Evolutionary conservation across 2,113 vertebrate species (phyloP).

Genomic region (Eulemur rufifrons): DNA sequence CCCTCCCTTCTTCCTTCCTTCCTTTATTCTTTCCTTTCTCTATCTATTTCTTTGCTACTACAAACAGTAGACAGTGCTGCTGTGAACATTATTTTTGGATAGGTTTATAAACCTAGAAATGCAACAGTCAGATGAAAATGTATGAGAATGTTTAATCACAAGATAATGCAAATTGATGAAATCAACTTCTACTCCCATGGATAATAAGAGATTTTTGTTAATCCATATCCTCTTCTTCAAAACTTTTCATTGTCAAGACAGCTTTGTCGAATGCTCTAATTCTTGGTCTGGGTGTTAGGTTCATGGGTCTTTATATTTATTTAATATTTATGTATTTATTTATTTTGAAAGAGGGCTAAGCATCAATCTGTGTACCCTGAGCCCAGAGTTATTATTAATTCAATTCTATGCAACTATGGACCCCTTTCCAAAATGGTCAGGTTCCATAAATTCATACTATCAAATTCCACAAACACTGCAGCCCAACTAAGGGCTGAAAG

Average conservation of each 20-base stretch:
- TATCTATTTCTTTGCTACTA: not conserved
- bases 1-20: not conserved
- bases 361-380: not conserved
- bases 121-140: not conserved
- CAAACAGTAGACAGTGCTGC: not conserved
- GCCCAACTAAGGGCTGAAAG: not conserved
- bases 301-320: not conserved
- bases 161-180: constrained; percentile 12
- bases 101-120: not conserved
- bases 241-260: not conserved
- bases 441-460: not conserved
- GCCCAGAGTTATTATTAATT: not conserved
- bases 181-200: not conserved
- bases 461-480: not conserved
- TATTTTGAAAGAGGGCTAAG: not conserved
- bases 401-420: not conserved
- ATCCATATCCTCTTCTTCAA: not conserved
- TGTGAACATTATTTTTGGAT: not conserved
- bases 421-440: not conserved
- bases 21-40: not conserved
- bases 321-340: not conserved
- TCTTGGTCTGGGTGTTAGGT: not conserved
- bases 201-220: constrained; percentile 18
- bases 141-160: not conserved
- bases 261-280: not conserved